These are phyloP conservation scores for Athalia cordata DNA, from an alignment of 2,888 invertebrate genomes.

Conservation along the genomic window DNA sequence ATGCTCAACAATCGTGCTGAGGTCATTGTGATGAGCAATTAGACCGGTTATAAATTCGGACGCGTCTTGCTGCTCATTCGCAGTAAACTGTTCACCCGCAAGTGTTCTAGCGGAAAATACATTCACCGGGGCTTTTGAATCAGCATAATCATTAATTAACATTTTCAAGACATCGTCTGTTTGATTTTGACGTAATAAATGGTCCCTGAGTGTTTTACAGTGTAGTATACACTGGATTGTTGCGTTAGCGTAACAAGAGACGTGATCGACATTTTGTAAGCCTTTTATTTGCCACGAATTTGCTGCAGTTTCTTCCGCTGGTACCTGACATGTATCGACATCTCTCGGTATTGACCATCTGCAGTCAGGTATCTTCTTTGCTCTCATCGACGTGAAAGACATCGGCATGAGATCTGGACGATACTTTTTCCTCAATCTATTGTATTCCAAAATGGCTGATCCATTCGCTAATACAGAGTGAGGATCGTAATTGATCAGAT, in stretches of 20 bases:
- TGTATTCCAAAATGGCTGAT: no score
- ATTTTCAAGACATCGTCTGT: neutral
- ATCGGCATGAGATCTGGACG: slow-evolving; percentile 46
- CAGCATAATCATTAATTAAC: no score
- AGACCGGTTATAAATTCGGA: no score
- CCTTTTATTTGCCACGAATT: slow-evolving; percentile 35
- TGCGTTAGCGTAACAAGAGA: slow-evolving; percentile 34
- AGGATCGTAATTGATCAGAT: no score
- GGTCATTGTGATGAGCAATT: no score
- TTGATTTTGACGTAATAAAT: neutral
- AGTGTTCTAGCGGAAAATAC: no score
- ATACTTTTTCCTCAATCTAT: slow-evolving; percentile 16
- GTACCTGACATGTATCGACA: slow-evolving; percentile 38
- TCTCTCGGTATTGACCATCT: slow-evolving; percentile 41
- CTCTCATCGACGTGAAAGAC: slow-evolving; percentile 8
- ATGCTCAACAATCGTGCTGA: no score
- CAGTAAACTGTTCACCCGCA: no score
- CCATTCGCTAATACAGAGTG: no score
- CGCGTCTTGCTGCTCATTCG: no score
- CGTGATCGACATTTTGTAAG: slow-evolving; percentile 42
- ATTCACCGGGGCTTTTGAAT: no score
- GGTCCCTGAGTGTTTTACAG: neutral
- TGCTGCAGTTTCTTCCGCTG: neutral
- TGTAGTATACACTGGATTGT: slow-evolving; percentile 20
- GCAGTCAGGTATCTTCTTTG: slow-evolving; percentile 41